phyloP scores from a whole-genome alignment of 2,113 vertebrate species.

The Hippocampus zosterae region DNA sequence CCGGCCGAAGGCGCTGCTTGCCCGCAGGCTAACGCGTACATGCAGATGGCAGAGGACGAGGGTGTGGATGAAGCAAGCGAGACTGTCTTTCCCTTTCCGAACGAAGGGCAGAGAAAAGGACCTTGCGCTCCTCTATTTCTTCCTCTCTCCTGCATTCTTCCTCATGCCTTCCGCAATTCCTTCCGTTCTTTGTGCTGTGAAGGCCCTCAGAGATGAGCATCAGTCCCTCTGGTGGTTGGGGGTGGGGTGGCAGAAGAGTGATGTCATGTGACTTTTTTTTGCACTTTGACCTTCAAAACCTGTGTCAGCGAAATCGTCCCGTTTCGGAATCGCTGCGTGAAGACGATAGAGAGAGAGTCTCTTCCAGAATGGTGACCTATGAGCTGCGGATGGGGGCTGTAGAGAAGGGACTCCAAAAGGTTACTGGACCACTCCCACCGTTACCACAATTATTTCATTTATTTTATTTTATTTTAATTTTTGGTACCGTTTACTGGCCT shows the following conservation, averaged over 20 bases:
- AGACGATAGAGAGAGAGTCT: constrained; percentile 10
- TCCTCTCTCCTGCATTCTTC: constrained; percentile 37
- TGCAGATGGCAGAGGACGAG: constrained; percentile 11
- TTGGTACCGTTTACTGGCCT: constrained; percentile 12
- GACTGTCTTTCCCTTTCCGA: constrained; percentile 21
- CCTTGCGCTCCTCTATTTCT: constrained; percentile 35
- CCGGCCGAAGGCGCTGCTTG: background rate
- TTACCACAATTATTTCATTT: constrained; percentile 20
- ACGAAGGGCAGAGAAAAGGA: constrained; percentile 27
- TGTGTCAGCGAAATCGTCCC: constrained; percentile 16
- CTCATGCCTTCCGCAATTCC: constrained; percentile 43
- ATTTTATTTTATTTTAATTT: background rate
- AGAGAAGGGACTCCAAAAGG: constrained; percentile 1
- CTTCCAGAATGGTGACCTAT: background rate
- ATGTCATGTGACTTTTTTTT: constrained; percentile 40
- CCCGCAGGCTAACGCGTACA: constrained; percentile 5
- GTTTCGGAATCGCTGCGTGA: constrained; percentile 24
- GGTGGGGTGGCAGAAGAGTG: constrained; percentile 23
- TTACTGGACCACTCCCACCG: constrained; percentile 9
- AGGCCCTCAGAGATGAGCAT: constrained; percentile 12
- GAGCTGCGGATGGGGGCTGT: background rate
- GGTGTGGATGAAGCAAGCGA: constrained; percentile 7
- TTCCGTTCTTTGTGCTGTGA: constrained; percentile 23
- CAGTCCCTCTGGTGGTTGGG: background rate
- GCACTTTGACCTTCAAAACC: constrained; percentile 39